Conservation (phyloP, 2,113 vertebrate genomes). For the Callipepla californica region DNA sequence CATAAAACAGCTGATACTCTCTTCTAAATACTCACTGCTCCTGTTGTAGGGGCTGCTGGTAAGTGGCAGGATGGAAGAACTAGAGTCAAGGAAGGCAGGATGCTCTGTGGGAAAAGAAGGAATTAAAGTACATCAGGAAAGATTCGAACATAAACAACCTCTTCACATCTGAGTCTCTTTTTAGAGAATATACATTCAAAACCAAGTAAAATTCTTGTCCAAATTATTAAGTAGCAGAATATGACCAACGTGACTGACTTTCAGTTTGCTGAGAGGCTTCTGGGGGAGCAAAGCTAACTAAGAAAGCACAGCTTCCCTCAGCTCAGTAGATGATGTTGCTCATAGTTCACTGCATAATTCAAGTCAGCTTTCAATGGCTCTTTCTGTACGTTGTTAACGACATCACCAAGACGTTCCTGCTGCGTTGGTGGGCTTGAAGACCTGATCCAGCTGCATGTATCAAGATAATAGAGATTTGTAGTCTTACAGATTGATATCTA, state of each 20-base stretch:
- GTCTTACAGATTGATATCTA: not conserved
- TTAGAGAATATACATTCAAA: not conserved
- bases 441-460: not conserved
- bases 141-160: not conserved
- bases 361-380: not conserved
- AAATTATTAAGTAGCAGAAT: not conserved
- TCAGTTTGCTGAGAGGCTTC: not conserved
- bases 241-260: not conserved
- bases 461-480: not conserved
- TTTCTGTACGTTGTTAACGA: not conserved
- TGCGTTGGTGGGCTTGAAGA: not conserved
- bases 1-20: not conserved
- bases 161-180: fast-evolving
- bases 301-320: not conserved
- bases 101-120: not conserved
- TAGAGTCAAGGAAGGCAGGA: not conserved
- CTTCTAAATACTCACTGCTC: not conserved
- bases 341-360: not conserved
- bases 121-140: not conserved
- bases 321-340: not conserved
- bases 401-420: not conserved
- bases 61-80: not conserved
- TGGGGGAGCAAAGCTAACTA: not conserved
- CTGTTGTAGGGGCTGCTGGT: not conserved
- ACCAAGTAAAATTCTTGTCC: not conserved